These are phyloP conservation scores for Chitala chitala DNA, from an alignment of 2,113 vertebrate genomes.

Conservation along the genomic window DNA sequence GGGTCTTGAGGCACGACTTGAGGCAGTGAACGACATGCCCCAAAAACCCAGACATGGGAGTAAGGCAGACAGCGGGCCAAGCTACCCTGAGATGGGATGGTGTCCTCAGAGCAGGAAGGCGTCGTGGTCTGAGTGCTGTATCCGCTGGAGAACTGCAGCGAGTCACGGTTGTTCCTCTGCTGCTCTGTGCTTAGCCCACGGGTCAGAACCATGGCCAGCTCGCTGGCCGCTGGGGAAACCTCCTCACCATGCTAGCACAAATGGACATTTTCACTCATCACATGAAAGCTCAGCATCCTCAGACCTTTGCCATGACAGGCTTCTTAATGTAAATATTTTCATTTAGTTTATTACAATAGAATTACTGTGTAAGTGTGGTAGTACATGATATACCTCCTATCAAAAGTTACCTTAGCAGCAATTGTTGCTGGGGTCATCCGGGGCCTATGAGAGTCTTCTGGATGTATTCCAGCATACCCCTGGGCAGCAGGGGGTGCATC, in stretches of 20 bases:
- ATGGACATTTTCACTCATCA: too few species aligned
- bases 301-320: too few species aligned
- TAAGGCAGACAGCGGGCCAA: neutral
- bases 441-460: conserved; percentile 67
- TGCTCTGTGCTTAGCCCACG: conserved; percentile 87
- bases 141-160: conserved; percentile 88
- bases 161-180: conserved; percentile 94
- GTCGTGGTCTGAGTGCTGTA: conserved; percentile 96
- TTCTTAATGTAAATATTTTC: neutral
- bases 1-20: too few species aligned
- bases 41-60: neutral
- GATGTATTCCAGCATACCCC: conserved; percentile 52
- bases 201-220: conserved; percentile 91
- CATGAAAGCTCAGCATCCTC: too few species aligned
- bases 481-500: conserved; percentile 60
- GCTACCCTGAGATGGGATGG: conserved; percentile 92
- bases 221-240: conserved; percentile 85
- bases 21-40: too few species aligned
- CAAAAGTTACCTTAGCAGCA: conserved; percentile 80
- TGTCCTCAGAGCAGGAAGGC: conserved; percentile 93
- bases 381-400: too few species aligned
- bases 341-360: accelerated
- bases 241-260: conserved; percentile 78
- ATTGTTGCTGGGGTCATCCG: conserved; percentile 72
- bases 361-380: neutral